phyloP scores from a whole-genome alignment of 2,888 invertebrate species.

The Drosophila mercatorum region DNA sequence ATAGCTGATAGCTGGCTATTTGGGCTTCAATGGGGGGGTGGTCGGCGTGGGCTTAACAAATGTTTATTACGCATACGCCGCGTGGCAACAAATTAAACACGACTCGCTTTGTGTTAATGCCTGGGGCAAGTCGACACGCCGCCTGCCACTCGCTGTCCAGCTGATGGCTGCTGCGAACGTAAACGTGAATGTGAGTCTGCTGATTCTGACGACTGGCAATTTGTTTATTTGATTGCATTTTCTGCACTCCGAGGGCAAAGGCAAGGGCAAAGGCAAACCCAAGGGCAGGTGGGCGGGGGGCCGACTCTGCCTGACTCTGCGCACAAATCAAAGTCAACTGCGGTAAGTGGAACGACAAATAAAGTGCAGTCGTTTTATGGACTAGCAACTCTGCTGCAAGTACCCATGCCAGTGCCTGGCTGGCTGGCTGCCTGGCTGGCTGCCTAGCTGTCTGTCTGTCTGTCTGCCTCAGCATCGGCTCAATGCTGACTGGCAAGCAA shows the following conservation, averaged over 20 bases:
- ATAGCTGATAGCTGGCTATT: not conserved
- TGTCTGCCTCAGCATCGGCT: conserved; percentile 26
- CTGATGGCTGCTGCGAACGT: conserved; percentile 12
- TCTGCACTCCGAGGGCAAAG: conserved; percentile 24
- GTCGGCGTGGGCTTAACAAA: conserved; percentile 36
- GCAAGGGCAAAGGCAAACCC: conserved; percentile 1
- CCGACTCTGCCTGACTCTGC: conserved; percentile 41
- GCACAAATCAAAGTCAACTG: conserved; percentile 68
- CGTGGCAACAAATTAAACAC: conserved; percentile 58
- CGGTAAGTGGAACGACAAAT: conserved; percentile 68
- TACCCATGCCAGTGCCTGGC: not conserved
- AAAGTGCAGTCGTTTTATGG: conserved; percentile 48
- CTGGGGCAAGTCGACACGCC: conserved; percentile 27
- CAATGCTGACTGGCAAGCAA: conserved; percentile 54
- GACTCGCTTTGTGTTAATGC: conserved; percentile 50
- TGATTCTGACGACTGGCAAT: conserved; percentile 61
- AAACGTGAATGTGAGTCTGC: conserved; percentile 25
- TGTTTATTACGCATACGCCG: conserved; percentile 58
- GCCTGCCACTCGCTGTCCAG: not conserved
- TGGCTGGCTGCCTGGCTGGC: too few species aligned
- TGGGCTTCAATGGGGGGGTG: not conserved
- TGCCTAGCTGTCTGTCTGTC: too few species aligned
- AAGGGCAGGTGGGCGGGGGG: not conserved
- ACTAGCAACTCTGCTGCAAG: conserved; percentile 24
- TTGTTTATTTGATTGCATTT: conserved; percentile 70